Evolutionary conservation across 2,113 vertebrate species (phyloP).

Genomic region (Leptobrachium leishanense): DNA sequence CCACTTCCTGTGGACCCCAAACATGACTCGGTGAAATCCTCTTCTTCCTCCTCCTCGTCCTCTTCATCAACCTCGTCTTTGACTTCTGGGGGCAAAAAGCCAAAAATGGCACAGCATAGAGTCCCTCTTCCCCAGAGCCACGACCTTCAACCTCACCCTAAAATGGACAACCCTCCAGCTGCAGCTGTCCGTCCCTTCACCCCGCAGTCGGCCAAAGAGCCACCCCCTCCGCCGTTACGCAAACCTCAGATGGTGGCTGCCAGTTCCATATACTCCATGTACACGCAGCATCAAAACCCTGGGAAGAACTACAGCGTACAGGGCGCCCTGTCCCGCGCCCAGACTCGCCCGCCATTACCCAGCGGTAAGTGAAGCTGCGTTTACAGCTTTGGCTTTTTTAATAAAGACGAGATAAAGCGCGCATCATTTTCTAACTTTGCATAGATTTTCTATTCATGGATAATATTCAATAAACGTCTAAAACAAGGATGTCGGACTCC

Average conservation of each 20-base stretch:
- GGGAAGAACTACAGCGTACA: slow-evolving; percentile 81
- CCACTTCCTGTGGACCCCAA: slow-evolving; percentile 62
- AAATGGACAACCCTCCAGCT: slow-evolving; percentile 88
- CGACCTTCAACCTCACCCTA: slow-evolving; percentile 74
- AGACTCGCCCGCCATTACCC: slow-evolving; percentile 76
- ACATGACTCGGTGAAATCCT: slow-evolving; percentile 62
- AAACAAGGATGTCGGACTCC: too few relatives aligned
- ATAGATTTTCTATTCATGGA: too few relatives aligned
- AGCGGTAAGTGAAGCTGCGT: slow-evolving; percentile 71
- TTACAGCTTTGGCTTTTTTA: too few relatives aligned
- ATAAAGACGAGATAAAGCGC: too few relatives aligned
- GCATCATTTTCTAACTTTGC: too few relatives aligned
- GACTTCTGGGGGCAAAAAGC: slow-evolving; percentile 70
- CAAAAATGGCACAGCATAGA: slow-evolving; percentile 70
- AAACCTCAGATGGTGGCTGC: slow-evolving; percentile 86
- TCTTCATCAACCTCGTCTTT: slow-evolving; percentile 68
- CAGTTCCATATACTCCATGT: slow-evolving; percentile 97
- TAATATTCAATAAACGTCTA: too few relatives aligned
- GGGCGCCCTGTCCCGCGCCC: slow-evolving; percentile 70
- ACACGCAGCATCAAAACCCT: slow-evolving; percentile 80
- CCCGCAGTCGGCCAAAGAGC: slow-evolving; percentile 85
- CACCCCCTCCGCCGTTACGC: slow-evolving; percentile 66
- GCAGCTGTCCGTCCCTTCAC: slow-evolving; percentile 91
- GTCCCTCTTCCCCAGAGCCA: slow-evolving; percentile 62
- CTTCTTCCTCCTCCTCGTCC: slow-evolving; percentile 67